Percentiles rank a stretch among this genome's conserved stretches.
phyloP scores from a whole-genome alignment of 1,140 invertebrate genomes.

The Plectrocnemia conspersa region DNA sequence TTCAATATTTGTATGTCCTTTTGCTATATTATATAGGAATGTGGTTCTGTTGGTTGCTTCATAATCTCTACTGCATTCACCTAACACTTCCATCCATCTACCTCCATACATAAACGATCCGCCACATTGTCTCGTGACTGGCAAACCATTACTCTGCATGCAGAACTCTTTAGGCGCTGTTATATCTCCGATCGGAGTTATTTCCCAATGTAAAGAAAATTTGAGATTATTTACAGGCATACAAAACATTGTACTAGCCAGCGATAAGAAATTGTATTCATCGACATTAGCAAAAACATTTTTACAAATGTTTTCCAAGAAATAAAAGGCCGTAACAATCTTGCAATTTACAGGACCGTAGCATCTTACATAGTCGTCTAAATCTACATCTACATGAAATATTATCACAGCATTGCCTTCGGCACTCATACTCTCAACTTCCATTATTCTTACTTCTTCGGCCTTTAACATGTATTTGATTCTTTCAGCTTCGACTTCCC shows the following conservation, averaged over 20 bases:
- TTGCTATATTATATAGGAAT: constrained; percentile 45
- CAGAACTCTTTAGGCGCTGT: constrained; percentile 49
- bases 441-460: constrained; percentile 24
- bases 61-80: constrained; percentile 44
- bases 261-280: constrained; percentile 17
- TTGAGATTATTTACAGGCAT: constrained; percentile 41
- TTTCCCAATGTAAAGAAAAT: constrained; percentile 43
- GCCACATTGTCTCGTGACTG: constrained; percentile 45
- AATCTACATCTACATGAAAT: constrained; percentile 25
- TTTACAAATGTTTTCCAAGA: neutral
- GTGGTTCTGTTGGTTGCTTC: constrained; percentile 43
- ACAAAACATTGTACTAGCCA: constrained; percentile 43
- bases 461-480: constrained; percentile 24
- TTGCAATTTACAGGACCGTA: constrained; percentile 9
- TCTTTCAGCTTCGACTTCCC: constrained; percentile 18
- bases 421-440: constrained; percentile 28
- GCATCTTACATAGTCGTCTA: constrained; percentile 13
- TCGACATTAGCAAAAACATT: neutral
- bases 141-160: constrained; percentile 48
- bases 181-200: constrained; percentile 44
- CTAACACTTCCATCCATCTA: constrained; percentile 44
- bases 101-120: constrained; percentile 48
- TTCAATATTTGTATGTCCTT: constrained; percentile 39
- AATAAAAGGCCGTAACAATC: constrained; percentile 13
- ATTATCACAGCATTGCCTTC: constrained; percentile 34